Percentiles rank a stretch among this genome's conserved stretches.
Evolutionary conservation across 2,888 invertebrate species (phyloP).

Genomic region (Lycocerus yunnanus): DNA sequence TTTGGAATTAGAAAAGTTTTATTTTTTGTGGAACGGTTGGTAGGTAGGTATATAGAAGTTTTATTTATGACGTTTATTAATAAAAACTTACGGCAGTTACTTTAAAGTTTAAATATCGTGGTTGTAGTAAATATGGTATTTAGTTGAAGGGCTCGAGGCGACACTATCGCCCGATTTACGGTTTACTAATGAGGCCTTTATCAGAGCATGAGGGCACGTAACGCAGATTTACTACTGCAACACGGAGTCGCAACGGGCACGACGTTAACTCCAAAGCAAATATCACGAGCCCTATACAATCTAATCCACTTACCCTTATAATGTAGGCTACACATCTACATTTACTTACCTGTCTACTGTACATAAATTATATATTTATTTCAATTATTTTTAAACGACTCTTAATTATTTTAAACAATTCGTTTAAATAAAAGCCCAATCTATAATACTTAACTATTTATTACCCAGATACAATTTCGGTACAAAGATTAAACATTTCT

Average conservation of each 20-base stretch:
- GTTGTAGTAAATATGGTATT: conserved; percentile 38
- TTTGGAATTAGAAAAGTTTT: background rate
- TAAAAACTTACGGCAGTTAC: conserved; percentile 35
- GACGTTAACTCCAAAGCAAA: conserved; percentile 49
- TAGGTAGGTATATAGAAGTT: conserved; percentile 18
- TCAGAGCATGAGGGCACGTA: conserved; percentile 58
- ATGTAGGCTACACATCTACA: conserved; percentile 7
- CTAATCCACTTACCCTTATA: conserved; percentile 21
- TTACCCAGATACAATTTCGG: background rate
- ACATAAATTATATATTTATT: conserved; percentile 31
- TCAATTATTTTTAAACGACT: conserved; percentile 9
- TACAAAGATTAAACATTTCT: background rate
- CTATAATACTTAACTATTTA: background rate
- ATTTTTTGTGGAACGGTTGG: conserved; percentile 6
- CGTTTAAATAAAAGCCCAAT: background rate
- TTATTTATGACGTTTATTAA: conserved; percentile 35
- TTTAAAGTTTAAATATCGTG: conserved; percentile 35
- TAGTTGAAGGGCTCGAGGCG: conserved; percentile 39
- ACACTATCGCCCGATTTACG: conserved; percentile 55
- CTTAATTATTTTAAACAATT: background rate
- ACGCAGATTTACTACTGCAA: conserved; percentile 56
- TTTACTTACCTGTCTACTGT: conserved; percentile 24
- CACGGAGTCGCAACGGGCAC: conserved; percentile 38
- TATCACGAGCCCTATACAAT: conserved; percentile 36
- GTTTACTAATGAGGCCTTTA: conserved; percentile 60